Evolutionary conservation across 2,888 invertebrate genomes (phyloP).

Genomic region (Sinelater perroti): DNA sequence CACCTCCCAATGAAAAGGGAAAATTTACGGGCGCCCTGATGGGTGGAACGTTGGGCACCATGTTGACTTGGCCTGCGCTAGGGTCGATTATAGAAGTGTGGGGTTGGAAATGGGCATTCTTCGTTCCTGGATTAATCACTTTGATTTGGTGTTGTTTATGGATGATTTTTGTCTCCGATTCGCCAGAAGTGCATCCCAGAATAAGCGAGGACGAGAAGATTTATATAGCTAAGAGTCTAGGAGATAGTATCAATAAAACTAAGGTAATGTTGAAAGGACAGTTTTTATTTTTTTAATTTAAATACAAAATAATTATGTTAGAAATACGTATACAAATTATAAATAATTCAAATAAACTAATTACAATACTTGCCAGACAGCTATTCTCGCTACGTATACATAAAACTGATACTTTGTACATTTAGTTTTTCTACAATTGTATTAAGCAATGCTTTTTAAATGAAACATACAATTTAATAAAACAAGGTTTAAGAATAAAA

Average conservation of each 20-base stretch:
- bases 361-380: too few relatives aligned
- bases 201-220: conserved; percentile 63
- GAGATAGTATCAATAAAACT: conserved; percentile 63
- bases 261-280: too few relatives aligned
- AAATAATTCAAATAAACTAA: too few relatives aligned
- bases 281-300: neutral
- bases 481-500: too few relatives aligned
- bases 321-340: too few relatives aligned
- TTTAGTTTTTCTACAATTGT: too few relatives aligned
- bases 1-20: conserved; percentile 62
- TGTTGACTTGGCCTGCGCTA: conserved; percentile 62
- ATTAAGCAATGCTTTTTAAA: too few relatives aligned
- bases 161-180: conserved; percentile 63
- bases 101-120: conserved; percentile 58
- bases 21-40: conserved; percentile 62
- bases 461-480: too few relatives aligned
- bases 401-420: too few relatives aligned
- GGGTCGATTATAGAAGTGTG: conserved; percentile 57
- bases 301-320: neutral
- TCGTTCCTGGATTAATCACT: conserved; percentile 51
- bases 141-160: conserved; percentile 60
- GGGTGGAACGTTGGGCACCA: conserved; percentile 63
- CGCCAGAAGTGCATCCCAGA: conserved; percentile 65
- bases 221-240: conserved; percentile 67
- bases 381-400: too few relatives aligned